Percentiles rank a stretch among this genome's conserved stretches.
These are phyloP conservation scores for Phalloptychus januarius DNA, from an alignment of 2,797 vertebrate species.

Conservation along the genomic window DNA sequence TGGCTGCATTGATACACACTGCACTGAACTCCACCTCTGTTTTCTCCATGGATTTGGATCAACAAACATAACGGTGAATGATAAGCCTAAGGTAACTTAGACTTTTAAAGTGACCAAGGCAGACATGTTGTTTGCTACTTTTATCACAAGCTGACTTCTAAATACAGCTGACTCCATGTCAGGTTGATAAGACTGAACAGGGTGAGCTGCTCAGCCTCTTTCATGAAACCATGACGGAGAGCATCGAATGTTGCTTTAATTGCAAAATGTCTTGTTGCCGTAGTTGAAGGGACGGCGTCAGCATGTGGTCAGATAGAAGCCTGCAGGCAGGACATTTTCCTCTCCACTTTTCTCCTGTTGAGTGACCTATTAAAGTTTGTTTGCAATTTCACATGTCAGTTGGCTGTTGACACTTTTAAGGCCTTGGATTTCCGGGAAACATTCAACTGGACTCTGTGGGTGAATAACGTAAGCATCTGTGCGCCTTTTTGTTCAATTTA, in stretches of 20 bases:
- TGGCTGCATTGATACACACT: slow-evolving; percentile 15
- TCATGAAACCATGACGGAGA: not conserved
- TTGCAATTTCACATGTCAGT: not conserved
- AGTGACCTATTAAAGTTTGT: slow-evolving; percentile 1
- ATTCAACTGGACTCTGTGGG: not conserved
- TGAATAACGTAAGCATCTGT: not conserved
- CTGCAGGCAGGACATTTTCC: not conserved
- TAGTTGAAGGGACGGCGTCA: slow-evolving; percentile 10
- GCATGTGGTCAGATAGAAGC: slow-evolving; percentile 20
- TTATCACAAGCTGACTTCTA: not conserved
- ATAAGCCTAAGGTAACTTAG: not conserved
- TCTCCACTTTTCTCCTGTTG: not conserved
- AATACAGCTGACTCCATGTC: not conserved
- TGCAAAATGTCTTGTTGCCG: not conserved
- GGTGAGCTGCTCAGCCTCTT: not conserved
- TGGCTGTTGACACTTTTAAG: not conserved
- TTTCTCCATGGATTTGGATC: not conserved
- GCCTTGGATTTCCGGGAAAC: not conserved
- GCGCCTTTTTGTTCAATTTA: not conserved
- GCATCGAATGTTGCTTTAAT: slow-evolving; percentile 7
- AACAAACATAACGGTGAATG: not conserved
- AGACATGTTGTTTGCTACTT: not conserved
- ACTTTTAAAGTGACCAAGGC: not conserved
- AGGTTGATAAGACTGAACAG: not conserved
- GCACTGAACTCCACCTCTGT: not conserved